Percentiles rank a stretch among this genome's conserved stretches.
Evolutionary conservation across 1,140 invertebrate genomes (phyloP).

Genomic region (Carposina sasakii): DNA sequence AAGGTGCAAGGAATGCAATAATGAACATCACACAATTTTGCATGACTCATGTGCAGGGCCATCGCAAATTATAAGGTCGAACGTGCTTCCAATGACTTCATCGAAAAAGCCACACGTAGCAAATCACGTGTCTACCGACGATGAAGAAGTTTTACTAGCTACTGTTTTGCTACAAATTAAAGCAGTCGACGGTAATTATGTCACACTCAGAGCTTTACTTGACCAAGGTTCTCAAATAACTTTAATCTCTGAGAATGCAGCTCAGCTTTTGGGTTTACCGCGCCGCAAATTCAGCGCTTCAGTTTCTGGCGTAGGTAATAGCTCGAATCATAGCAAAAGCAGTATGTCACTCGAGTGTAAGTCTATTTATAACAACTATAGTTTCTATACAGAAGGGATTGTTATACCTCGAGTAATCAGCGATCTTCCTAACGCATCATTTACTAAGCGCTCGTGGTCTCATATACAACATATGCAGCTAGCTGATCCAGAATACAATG

Average conservation of each 20-base stretch:
- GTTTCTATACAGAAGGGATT: slow-evolving; percentile 6
- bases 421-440: slow-evolving; percentile 7
- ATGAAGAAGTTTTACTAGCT: slow-evolving; percentile 1
- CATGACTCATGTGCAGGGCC: slow-evolving; percentile 12
- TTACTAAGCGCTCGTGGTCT: background rate
- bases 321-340: slow-evolving; percentile 1
- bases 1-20: slow-evolving; percentile 18
- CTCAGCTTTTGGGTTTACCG: slow-evolving; percentile 1
- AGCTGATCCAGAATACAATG: slow-evolving; percentile 16
- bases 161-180: background rate
- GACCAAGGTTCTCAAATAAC: slow-evolving; percentile 1
- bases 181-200: background rate
- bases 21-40: slow-evolving; percentile 16
- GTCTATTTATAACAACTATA: slow-evolving; percentile 13
- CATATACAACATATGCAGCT: slow-evolving; percentile 11
- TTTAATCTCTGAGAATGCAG: slow-evolving; percentile 9
- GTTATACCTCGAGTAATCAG: slow-evolving; percentile 7
- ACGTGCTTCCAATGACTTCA: background rate
- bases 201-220: background rate
- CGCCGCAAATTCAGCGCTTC: background rate
- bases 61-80: too few species aligned
- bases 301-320: slow-evolving; percentile 4
- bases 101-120: background rate
- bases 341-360: slow-evolving; percentile 3
- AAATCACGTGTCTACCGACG: background rate